Percentiles rank a stretch among this genome's conserved stretches.
Evolutionary conservation across 2,113 vertebrate genomes (phyloP).

Genomic region (Tenrec ecaudatus): DNA sequence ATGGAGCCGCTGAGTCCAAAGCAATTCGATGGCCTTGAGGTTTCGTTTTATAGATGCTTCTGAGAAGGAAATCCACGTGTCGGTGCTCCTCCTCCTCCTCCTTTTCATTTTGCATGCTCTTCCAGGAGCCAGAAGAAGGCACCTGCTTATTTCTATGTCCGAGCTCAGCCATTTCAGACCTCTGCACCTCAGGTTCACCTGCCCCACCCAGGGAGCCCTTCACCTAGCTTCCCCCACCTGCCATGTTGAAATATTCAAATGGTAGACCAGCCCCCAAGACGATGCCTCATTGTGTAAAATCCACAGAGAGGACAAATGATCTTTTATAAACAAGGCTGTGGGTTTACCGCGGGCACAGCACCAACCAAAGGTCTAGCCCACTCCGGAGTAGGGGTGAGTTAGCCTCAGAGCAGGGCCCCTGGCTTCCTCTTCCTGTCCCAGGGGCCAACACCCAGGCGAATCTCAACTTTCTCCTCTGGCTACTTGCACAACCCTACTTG

Average conservation of each 20-base stretch:
- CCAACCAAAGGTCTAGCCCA: background rate
- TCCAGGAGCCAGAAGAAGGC: no score
- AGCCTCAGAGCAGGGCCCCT: slow-evolving; percentile 38
- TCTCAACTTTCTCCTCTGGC: slow-evolving; percentile 51
- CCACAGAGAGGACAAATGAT: background rate
- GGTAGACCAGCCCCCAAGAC: background rate
- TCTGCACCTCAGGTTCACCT: background rate
- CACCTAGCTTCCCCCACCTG: background rate
- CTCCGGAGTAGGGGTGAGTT: slow-evolving; percentile 40
- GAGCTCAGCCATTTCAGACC: background rate
- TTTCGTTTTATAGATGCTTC: background rate
- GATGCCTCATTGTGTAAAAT: background rate
- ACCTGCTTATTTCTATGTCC: background rate
- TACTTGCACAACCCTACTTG: background rate
- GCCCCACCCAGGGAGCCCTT: background rate
- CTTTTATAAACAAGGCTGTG: slow-evolving; percentile 7
- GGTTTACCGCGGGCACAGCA: background rate
- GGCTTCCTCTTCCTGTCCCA: slow-evolving; percentile 67
- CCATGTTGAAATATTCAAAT: background rate
- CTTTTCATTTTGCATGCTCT: no score
- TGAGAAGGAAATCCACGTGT: background rate
- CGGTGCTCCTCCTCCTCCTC: background rate
- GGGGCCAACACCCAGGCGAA: background rate
- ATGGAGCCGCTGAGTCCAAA: no score
- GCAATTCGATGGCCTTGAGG: no score